These are phyloP conservation scores for Belgica antarctica DNA, from an alignment of 2,888 invertebrate species.

Conservation along the genomic window DNA sequence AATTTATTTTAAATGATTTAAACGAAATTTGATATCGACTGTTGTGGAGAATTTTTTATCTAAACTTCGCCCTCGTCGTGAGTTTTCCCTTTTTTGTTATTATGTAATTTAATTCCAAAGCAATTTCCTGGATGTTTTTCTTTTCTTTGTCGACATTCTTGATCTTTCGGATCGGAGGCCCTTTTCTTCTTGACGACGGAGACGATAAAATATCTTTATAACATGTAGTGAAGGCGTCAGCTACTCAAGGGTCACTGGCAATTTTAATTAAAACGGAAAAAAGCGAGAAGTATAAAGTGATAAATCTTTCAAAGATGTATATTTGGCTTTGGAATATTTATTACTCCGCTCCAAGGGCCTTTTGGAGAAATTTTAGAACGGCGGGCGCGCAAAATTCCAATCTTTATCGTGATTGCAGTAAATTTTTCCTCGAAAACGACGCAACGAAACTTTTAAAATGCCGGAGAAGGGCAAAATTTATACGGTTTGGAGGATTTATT, in stretches of 20 bases:
- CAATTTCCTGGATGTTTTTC: slow-evolving; percentile 35
- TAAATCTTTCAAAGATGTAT: slow-evolving; percentile 32
- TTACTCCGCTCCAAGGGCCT: not conserved
- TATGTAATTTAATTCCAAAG: slow-evolving; percentile 39
- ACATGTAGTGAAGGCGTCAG: not conserved
- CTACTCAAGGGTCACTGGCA: slow-evolving; percentile 23
- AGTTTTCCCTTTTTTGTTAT: not conserved
- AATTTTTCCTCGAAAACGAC: not conserved
- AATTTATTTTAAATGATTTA: slow-evolving; percentile 28
- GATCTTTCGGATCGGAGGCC: not conserved
- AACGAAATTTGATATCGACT: slow-evolving; percentile 34
- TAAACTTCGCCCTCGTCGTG: too few relatives aligned
- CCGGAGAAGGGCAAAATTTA: slow-evolving; percentile 14
- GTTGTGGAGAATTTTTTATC: not conserved
- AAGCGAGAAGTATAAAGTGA: slow-evolving; percentile 23
- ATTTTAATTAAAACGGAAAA: slow-evolving; percentile 31
- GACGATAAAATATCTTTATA: not conserved
- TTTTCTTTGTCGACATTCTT: not conserved
- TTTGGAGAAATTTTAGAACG: not conserved
- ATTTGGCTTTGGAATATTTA: slow-evolving; percentile 25
- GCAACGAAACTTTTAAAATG: slow-evolving; percentile 20
- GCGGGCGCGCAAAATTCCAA: slow-evolving; percentile 36
- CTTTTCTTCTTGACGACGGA: not conserved
- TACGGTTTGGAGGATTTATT: slow-evolving; percentile 5
- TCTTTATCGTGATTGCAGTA: slow-evolving; percentile 36